Conservation (phyloP, 2,113 vertebrate species). For the Chascanopsetta lugubris region DNA sequence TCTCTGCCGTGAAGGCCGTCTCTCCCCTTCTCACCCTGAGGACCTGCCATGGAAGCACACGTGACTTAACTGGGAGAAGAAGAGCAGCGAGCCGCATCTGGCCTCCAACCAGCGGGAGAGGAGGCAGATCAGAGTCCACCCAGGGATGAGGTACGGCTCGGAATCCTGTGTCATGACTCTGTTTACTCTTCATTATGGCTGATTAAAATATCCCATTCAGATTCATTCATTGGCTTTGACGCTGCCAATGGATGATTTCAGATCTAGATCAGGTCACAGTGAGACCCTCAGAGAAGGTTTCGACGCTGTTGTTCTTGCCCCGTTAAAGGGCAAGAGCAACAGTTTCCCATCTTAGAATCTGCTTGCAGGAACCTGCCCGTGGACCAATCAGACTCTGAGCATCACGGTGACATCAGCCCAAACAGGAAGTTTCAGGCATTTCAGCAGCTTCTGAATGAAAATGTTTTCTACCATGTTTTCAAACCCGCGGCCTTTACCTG, state of each 20-base stretch:
- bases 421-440: too few relatives aligned
- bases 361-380: too few relatives aligned
- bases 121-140: conserved; percentile 6
- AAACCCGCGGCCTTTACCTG: too few relatives aligned
- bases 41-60: conserved; percentile 69
- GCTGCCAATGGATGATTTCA: conserved; percentile 7
- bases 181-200: not conserved
- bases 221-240: conserved; percentile 3
- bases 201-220: conserved; percentile 1
- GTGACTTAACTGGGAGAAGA: conserved; percentile 28
- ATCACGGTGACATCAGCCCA: too few relatives aligned
- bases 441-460: too few relatives aligned
- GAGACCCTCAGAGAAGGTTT: too few relatives aligned
- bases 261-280: not conserved
- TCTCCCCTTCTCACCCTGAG: conserved; percentile 79
- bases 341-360: too few relatives aligned
- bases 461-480: too few relatives aligned
- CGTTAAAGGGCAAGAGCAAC: not conserved
- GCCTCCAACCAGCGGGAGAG: conserved; percentile 18
- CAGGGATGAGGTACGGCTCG: not conserved
- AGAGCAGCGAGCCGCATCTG: conserved; percentile 7
- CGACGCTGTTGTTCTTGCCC: too few relatives aligned
- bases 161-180: not conserved
- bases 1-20: conserved; percentile 79
- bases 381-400: too few relatives aligned